These are phyloP conservation scores for Taeniopygia guttata DNA, from an alignment of 2,797 vertebrate species.

Conservation along the genomic window DNA sequence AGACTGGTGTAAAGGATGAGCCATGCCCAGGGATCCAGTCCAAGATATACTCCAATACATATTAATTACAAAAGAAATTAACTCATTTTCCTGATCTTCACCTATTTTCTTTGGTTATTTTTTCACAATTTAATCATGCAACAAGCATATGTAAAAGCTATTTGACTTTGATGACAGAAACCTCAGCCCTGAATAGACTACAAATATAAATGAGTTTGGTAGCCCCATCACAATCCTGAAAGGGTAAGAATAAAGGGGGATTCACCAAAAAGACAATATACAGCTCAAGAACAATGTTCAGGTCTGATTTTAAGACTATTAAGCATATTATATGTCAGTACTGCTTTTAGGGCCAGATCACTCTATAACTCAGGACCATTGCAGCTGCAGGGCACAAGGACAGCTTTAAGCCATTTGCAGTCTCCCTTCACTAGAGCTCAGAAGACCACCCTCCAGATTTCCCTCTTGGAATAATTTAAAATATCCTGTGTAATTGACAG, in stretches of 20 bases:
- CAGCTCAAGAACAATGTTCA: background rate
- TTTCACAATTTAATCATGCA: background rate
- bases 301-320: background rate
- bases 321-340: background rate
- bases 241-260: fast-evolving
- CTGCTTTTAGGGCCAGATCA: background rate
- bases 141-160: background rate
- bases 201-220: background rate
- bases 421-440: background rate
- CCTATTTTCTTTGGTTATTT: background rate
- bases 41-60: background rate
- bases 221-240: background rate
- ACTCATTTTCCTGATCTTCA: background rate
- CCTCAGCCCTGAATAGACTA: background rate
- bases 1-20: background rate
- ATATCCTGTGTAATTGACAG: background rate
- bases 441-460: background rate
- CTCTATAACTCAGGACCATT: background rate
- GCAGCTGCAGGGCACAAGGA: background rate
- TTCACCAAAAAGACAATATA: background rate
- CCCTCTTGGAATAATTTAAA: background rate
- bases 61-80: background rate
- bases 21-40: background rate
- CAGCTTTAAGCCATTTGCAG: background rate
- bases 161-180: background rate